Evolutionary conservation across 2,113 vertebrate species (phyloP).

Genomic region (Otocyon megalotis): DNA sequence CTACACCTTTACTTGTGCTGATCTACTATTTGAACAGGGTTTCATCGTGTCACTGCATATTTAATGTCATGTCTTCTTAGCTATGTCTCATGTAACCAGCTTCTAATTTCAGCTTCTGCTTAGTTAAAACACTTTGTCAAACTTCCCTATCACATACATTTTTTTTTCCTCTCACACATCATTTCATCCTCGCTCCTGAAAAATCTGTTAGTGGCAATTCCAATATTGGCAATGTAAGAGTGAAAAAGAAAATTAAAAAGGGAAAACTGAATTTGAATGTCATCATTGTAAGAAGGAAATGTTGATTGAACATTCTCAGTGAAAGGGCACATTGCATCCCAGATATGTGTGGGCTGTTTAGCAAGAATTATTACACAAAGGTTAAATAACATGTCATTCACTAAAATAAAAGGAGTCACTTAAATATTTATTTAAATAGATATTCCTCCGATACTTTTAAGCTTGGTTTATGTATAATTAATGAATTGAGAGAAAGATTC

Average conservation of each 20-base stretch:
- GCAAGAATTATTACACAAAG: slow-evolving; percentile 42
- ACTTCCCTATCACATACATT: slow-evolving; percentile 70
- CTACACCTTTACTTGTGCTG: slow-evolving; percentile 1
- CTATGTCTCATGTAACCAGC: slow-evolving; percentile 60
- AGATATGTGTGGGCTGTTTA: background rate
- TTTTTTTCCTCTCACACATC: slow-evolving; percentile 69
- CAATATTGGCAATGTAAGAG: slow-evolving; percentile 73
- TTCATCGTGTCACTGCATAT: slow-evolving; percentile 61
- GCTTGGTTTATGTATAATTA: slow-evolving; percentile 5
- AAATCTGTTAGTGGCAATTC: slow-evolving; percentile 78
- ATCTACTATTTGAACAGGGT: slow-evolving; percentile 21
- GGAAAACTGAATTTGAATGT: slow-evolving; percentile 72
- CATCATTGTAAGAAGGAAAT: slow-evolving; percentile 60
- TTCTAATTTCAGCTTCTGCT: slow-evolving; percentile 76
- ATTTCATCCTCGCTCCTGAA: slow-evolving; percentile 74
- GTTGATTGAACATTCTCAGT: background rate
- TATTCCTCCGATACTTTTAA: slow-evolving; percentile 33
- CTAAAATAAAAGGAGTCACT: slow-evolving; percentile 43
- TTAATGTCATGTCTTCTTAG: slow-evolving; percentile 65
- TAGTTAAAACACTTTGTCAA: slow-evolving; percentile 79
- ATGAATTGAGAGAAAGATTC: slow-evolving; percentile 54
- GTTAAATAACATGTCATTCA: slow-evolving; percentile 37
- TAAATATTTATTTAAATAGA: slow-evolving; percentile 53
- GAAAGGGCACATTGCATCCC: background rate
- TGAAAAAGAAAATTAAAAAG: slow-evolving; percentile 55